Evolutionary conservation across 1,140 invertebrate species (phyloP).

Genomic region (Cotesia chilonis): DNA sequence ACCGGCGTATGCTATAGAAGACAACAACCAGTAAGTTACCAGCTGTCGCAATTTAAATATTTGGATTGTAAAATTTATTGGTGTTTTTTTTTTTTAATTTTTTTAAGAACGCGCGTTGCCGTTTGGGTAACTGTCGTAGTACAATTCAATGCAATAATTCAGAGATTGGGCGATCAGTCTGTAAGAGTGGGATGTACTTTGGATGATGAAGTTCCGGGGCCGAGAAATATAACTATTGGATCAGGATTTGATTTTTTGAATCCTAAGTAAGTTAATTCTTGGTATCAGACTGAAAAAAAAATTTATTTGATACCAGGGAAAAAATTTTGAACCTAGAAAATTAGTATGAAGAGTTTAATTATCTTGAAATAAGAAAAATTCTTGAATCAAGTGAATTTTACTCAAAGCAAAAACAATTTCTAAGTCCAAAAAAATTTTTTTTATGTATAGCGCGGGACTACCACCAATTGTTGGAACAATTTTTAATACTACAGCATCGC

Average conservation of each 20-base stretch:
- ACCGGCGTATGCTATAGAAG: constrained; percentile 53
- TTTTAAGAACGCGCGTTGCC: constrained; percentile 52
- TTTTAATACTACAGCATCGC: constrained; percentile 51
- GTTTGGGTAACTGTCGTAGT: constrained; percentile 68
- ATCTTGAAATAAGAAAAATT: too few relatives aligned
- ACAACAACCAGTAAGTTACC: constrained; percentile 49
- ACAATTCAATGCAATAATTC: constrained; percentile 71
- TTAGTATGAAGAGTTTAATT: too few relatives aligned
- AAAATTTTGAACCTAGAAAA: too few relatives aligned
- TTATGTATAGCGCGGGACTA: constrained; percentile 50
- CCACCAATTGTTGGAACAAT: constrained; percentile 53
- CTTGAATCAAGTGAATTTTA: too few relatives aligned
- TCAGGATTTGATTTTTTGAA: constrained; percentile 58
- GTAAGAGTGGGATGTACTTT: constrained; percentile 68
- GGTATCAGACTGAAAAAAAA: background rate
- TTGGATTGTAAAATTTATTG: constrained; percentile 23
- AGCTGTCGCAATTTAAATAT: constrained; percentile 12
- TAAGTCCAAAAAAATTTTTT: too few relatives aligned
- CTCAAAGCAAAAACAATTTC: background rate
- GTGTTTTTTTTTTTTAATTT: background rate
- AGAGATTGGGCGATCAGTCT: constrained; percentile 68
- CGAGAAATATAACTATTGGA: constrained; percentile 58
- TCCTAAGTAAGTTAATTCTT: constrained; percentile 53
- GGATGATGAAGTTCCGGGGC: constrained; percentile 52
- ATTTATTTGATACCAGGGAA: background rate